Evolutionary conservation across 2,888 invertebrate species (phyloP), one percentile per base, ranked within the genome.

Genomic region (Ectobius pallidus): DNA sequence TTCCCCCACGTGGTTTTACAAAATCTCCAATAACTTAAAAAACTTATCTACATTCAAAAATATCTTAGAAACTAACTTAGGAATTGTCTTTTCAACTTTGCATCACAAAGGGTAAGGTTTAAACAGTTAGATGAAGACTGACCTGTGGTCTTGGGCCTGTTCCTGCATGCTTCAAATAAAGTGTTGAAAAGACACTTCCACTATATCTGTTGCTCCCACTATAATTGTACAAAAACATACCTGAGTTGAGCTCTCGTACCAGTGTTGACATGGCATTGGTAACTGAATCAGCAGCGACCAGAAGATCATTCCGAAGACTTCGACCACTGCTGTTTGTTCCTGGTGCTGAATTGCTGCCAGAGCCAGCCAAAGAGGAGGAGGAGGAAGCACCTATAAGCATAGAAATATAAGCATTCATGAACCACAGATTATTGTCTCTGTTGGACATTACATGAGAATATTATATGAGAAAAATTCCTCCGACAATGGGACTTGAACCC

Each of bases 181-280:
- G n/a, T 3, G 11, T 18, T 46, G 46, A 46, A 46, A 46, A 46
- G 46, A 46, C 46, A 46, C 1, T 1, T 46, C 46, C 18, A 18
- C 18, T 18, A 4, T 46, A 46, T n/a, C 46, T 7, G 18, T 46
- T n/a, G n/a, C n/a, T n/a, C n/a, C n/a, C n/a, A n/a, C n/a, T n/a
- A 1, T 46, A 9, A 18, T 18, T 46, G 18, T 46, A 18, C 9
- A 1, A 14, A 1, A 20, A 52, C 72, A 30, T 68, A 80, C 81
- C 94, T 86, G 95, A 94, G 85, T 97, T 97, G 70, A 98, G 89
- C 86, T 99, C 98, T 83, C 95, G 89, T 78, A 99, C 98, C 78
- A 99, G 89, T 30, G 96, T 95, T 42, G 97, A 96, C 97, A 99
- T 98, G 75, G 98, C 98, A 84, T 95, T 95, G 75, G 98, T 97